phyloP scores from a whole-genome alignment of 2,888 invertebrate genomes.

The Tetrapedia diversipes region DNA sequence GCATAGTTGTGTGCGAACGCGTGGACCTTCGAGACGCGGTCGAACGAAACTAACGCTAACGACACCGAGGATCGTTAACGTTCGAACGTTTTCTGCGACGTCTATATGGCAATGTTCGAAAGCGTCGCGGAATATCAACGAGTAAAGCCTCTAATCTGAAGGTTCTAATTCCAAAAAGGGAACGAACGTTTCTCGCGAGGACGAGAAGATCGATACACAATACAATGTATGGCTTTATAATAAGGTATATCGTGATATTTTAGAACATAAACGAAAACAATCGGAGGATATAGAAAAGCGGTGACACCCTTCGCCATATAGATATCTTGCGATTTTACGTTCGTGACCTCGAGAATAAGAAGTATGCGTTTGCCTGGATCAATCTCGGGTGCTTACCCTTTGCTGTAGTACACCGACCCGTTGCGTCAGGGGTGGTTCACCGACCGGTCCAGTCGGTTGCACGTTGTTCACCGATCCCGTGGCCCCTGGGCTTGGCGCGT shows the following conservation, averaged over 20 bases:
- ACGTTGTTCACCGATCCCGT: conserved; percentile 86
- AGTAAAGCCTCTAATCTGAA: background rate
- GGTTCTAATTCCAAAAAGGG: too few relatives aligned
- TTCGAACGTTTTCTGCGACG: background rate
- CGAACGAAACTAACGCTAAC: too few relatives aligned
- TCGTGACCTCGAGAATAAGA: conserved; percentile 5
- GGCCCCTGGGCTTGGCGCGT: conserved; percentile 78
- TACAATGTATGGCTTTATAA: too few relatives aligned
- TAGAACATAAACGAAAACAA: background rate
- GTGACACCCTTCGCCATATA: too few relatives aligned
- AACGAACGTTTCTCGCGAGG: too few relatives aligned
- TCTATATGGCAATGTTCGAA: conserved; percentile 25
- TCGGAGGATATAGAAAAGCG: background rate
- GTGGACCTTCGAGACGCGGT: background rate
- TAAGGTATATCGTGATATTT: too few relatives aligned
- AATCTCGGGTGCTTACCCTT: conserved; percentile 90
- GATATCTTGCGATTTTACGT: background rate
- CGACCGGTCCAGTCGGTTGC: conserved; percentile 86
- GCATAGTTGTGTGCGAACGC: conserved; percentile 71
- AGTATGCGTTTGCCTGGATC: conserved; percentile 82
- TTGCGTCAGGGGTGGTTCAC: conserved; percentile 84
- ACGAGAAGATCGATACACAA: too few relatives aligned
- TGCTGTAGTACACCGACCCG: conserved; percentile 91
- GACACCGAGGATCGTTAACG: background rate
- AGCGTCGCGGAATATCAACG: background rate